Base-by-base conservation (phyloP, 2,888 invertebrate genomes). In the Tenthredo livida region DNA sequence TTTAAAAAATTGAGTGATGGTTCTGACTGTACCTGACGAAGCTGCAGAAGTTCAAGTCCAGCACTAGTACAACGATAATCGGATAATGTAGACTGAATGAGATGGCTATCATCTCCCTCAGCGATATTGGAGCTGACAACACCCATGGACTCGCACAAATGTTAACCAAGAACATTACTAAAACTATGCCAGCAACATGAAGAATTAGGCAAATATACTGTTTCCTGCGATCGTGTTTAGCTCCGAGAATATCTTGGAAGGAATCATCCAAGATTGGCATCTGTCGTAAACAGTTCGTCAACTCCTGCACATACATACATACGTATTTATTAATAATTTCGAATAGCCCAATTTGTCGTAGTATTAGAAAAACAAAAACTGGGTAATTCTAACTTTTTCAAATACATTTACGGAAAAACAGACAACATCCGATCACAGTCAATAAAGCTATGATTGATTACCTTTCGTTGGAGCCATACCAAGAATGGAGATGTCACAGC, bases 51-150 rank as follows among this genome's bases (percentile, higher is more conserved):
- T 54, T 78, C 17, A 29, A 37, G 37, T 58, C 58, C 0, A 37
- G 54, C 29, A 58, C n/a, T n/a, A 78, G 37, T 15, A 78, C n/a
- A 33, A 78, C 37, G 54, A n/a, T 7, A 17, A 78, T 58, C 33
- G 78, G 58, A 33, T 78, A 33, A 58, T 58, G 58, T 7, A 75
- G 0, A 43, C 6, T 0, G 10, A 72, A 29, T 40, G 4, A 9
- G 70, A 0, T 2, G 37, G 9, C 7, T 7, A 70, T 1, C 1
- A 6, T 40, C 4, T 37, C 1, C 70, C 10, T n/a, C 5, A 40
- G 70, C 15, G 40, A 37, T 70, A 1, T 2, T 29, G 29, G 29
- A 29, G 2, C 29, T 29, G 29, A 33, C 4, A 33, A 33, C 2
- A 33, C 0, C 33, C 33, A 33, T 33, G 4, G 37, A n/a, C n/a